Evolutionary conservation across 2,113 vertebrate species (phyloP), one percentile per base, ranked within the genome.

Genomic region (Euleptes europaea): DNA sequence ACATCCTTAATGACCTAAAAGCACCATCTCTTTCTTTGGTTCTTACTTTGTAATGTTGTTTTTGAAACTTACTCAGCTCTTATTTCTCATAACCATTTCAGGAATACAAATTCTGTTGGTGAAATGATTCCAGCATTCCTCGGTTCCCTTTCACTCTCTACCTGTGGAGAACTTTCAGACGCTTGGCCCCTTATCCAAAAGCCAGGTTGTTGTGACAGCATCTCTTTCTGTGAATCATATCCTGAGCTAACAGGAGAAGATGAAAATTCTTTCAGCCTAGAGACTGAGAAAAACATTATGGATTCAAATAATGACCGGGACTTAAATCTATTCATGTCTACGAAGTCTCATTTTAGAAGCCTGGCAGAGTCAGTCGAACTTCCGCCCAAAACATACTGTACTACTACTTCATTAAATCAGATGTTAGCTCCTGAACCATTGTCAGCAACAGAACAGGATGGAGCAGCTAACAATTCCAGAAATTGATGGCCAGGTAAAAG

Each of bases 181-280:
- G 96, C 88, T 82, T 97, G 95, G 95, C 97, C 96, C 17, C 96
- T 97, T 82, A 96, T 97, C 93, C 95, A 93, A 91, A 95, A 87
- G 63, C 93, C 92, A 28, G 54, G 90, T 80, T 89, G 88, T 33
- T 88, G 90, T 6, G 96, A 96, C 35, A 91, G 90, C 80, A 47
- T 94, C 40, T 96, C 95, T 77, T 86, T 91, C 9, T 96, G 94
- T 86, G 96, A 94, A 84, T 95, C 94, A 71, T 90, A 92, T 33
- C 88, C 93, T 83, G 96, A 96, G 83, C 91, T 93, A 80, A 67
- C 87, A 47, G 93, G 87, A 92, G 95, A 91, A 92, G 92, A 94
- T 31, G 49, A 54, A 88, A 86, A 80, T 80, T 89, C 93, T 35
- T 92, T 94, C 86, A 69, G 44, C 35, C 70, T 85, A 19, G 94